Evolutionary conservation across 2,888 invertebrate species (phyloP), one percentile per base, ranked within the genome.

Genomic region (Polietes domitor): DNA sequence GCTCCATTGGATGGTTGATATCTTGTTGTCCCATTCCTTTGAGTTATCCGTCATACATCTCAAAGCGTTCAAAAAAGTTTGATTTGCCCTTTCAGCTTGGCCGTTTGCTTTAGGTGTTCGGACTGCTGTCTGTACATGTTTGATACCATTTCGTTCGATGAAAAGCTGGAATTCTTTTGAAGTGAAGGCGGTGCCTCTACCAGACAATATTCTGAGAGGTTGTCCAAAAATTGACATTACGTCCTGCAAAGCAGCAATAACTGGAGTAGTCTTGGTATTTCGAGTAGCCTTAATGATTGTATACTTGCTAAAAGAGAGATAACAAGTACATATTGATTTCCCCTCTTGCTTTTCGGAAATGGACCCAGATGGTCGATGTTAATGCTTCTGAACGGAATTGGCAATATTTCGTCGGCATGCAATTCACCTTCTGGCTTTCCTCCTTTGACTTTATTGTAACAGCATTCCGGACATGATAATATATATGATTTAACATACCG

Each of bases 371-470:
- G 24, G 58, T 58, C 24, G 10, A 83, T 24, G 47, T 85, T 53
- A 5, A 86, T 7, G 17, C 70, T 21, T 50, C 80, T 37, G 17
- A 82, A 85, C 15, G 85, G 82, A 26, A 84, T 68, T n/a, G 80
- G 82, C 21, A 75, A 21, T 32, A 84, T 53, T 3, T 86, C 81
- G 15, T 24, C 61, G 1, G 74, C 10, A 65, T 80, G 77, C 58
- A 84, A 41, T 21, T 74, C 47, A 7, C 80, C 71, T 58, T 82
- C 84, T 21, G 37, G 58, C 17, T 73, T 58, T 9, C 73, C 73
- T n/a, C 73, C 61, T 19, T 74, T 63, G 4, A 17, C 9, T 10
- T 73, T 73, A 15, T 73, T 73, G 37, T 58, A 73, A 26, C 58
- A 73, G n/a, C 58, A 58, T 17, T 73, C 73, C 2, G 26, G 24